Evolutionary conservation across 2,797 vertebrate species (phyloP).

Genomic region (Labroides dimidiatus): DNA sequence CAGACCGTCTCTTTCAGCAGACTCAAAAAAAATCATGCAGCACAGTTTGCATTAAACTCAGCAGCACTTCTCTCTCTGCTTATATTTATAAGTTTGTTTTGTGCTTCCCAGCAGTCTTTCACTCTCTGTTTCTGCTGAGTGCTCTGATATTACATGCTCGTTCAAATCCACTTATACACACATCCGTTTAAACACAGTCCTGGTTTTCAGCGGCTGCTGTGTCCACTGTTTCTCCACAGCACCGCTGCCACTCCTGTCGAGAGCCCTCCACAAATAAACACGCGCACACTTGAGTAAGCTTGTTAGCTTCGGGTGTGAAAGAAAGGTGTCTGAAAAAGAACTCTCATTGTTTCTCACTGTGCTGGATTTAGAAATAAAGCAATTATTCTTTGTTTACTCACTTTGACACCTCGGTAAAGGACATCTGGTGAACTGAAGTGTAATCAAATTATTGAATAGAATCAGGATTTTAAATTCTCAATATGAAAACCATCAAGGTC

Average conservation of each 20-base stretch:
- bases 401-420: too few relatives aligned
- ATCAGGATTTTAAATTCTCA: too few relatives aligned
- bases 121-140: constrained; percentile 20
- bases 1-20: constrained; percentile 18
- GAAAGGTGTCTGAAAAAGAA: too few relatives aligned
- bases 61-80: constrained; percentile 5
- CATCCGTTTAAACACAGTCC: constrained; percentile 22
- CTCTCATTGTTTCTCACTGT: too few relatives aligned
- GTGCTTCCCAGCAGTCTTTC: constrained; percentile 19
- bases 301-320: neutral
- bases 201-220: constrained; percentile 25
- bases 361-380: too few relatives aligned
- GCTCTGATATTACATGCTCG: constrained; percentile 8
- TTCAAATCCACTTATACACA: constrained; percentile 12
- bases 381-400: too few relatives aligned
- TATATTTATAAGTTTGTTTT: constrained; percentile 12
- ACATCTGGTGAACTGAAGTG: too few relatives aligned
- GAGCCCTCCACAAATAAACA: constrained; percentile 21
- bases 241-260: constrained; percentile 21
- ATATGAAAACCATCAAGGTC: too few relatives aligned
- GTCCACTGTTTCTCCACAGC: constrained; percentile 18
- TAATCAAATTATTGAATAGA: too few relatives aligned
- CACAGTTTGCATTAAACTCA: constrained; percentile 10
- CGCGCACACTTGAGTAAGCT: neutral
- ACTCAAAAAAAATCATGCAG: constrained; percentile 32